A percentile compares a stretch with the other conserved stretches of the same genome.
Conservation (phyloP, 2,113 vertebrate genomes). For the Myrmecophaga tridactyla region DNA sequence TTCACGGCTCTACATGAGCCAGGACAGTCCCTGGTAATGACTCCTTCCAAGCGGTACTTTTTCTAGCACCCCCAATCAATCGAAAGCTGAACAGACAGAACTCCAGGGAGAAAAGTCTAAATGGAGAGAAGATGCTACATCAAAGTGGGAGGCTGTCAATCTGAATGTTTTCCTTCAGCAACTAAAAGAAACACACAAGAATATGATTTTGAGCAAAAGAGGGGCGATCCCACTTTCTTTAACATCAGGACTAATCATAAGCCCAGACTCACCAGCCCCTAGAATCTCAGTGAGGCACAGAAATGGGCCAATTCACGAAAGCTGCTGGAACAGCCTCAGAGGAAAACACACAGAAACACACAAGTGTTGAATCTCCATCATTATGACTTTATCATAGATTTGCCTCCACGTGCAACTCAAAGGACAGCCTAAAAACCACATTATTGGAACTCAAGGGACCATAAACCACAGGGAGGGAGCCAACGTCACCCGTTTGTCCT, state of each 20-base stretch:
- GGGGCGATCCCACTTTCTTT: not conserved
- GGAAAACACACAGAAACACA: constrained; percentile 26
- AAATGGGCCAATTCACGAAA: not conserved
- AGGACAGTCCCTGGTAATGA: not conserved
- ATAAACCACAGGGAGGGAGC: not conserved
- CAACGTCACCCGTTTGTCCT: not conserved
- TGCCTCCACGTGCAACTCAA: not conserved
- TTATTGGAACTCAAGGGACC: not conserved
- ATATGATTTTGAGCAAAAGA: not conserved
- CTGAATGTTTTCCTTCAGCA: not conserved
- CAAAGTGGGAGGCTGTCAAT: not conserved
- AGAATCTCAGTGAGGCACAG: not conserved
- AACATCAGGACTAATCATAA: not conserved
- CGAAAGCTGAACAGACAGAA: not conserved
- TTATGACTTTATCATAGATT: not conserved
- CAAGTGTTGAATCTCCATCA: not conserved
- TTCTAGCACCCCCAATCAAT: not conserved
- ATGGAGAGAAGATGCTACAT: not conserved
- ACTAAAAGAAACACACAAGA: constrained; percentile 22
- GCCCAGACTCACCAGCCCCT: not conserved
- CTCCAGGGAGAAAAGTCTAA: not conserved
- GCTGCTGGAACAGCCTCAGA: not conserved
- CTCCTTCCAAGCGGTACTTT: not conserved
- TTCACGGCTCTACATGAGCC: not conserved
- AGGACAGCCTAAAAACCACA: not conserved